Evolutionary conservation across 2,888 invertebrate genomes (phyloP).

Genomic region (Hecatera dysodea): DNA sequence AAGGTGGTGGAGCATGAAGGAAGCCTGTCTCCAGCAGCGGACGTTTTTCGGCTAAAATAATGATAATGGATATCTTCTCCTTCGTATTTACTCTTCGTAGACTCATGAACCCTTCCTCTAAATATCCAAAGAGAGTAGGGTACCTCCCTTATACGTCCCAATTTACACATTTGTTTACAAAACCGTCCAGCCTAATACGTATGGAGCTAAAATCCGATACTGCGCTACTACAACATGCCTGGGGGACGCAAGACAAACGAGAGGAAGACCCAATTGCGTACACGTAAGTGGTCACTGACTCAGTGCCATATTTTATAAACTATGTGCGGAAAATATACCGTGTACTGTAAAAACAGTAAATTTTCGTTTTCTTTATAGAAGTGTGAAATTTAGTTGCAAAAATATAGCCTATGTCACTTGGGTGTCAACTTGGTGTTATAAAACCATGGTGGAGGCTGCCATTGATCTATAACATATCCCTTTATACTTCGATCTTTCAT

Average conservation of each 20-base stretch:
- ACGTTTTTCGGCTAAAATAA: not conserved
- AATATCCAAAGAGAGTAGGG: not conserved
- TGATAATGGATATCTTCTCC: not conserved
- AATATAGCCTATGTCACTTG: too few species aligned
- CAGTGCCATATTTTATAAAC: constrained; percentile 72
- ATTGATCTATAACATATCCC: too few species aligned
- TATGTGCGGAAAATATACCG: constrained; percentile 63
- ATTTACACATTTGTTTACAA: constrained; percentile 44
- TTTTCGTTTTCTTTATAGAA: constrained; percentile 3
- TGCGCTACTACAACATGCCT: constrained; percentile 66
- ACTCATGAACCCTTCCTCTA: not conserved
- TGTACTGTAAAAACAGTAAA: too few species aligned
- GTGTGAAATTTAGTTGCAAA: not conserved
- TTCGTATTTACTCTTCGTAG: not conserved
- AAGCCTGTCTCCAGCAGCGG: too few species aligned
- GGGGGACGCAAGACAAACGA: constrained; percentile 80
- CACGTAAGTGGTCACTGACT: constrained; percentile 86
- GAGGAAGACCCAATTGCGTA: constrained; percentile 87
- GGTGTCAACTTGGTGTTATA: too few species aligned
- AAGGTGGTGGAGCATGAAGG: too few species aligned
- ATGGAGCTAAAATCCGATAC: constrained; percentile 67
- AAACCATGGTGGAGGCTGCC: too few species aligned
- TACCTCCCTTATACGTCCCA: not conserved
- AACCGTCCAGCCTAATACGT: constrained; percentile 61
- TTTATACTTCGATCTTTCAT: too few species aligned